These are phyloP conservation scores for Arge pagana DNA, from an alignment of 2,888 invertebrate genomes.

Conservation along the genomic window DNA sequence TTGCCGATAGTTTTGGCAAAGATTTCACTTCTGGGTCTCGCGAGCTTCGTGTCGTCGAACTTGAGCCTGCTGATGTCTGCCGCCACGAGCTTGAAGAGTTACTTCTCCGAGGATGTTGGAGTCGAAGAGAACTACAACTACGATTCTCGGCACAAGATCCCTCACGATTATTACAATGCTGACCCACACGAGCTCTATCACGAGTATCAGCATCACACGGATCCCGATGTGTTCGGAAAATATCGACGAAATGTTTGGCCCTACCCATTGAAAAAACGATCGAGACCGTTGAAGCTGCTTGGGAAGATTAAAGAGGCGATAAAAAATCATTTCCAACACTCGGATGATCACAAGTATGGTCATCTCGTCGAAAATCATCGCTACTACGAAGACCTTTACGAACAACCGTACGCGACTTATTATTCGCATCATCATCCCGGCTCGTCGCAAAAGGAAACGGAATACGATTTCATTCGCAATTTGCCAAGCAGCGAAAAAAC, in stretches of 20 bases:
- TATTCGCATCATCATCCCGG: too few species aligned
- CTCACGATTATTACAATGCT: neutral
- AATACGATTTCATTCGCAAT: too few species aligned
- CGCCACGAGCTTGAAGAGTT: conserved; percentile 39
- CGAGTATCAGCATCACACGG: neutral
- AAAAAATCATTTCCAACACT: conserved; percentile 15
- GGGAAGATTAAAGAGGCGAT: conserved; percentile 7
- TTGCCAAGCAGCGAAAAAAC: neutral
- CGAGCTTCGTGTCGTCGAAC: conserved; percentile 48
- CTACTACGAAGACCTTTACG: conserved; percentile 4
- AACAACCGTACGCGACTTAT: too few species aligned
- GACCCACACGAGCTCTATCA: neutral
- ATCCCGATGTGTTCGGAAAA: too few species aligned
- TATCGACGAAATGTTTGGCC: too few species aligned
- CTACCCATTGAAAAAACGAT: neutral
- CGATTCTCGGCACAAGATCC: neutral
- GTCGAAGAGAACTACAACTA: conserved; percentile 4
- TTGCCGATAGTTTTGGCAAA: conserved; percentile 48
- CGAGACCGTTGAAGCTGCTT: conserved; percentile 9
- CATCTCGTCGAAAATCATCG: neutral
- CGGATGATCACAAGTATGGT: conserved; percentile 1
- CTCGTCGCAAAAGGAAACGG: too few species aligned
- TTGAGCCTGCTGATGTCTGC: conserved; percentile 44
- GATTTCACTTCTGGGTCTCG: conserved; percentile 43
- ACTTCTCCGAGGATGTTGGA: conserved; percentile 22